These are phyloP conservation scores for Leptopterna dolabrata DNA, from an alignment of 2,888 invertebrate genomes.

Conservation along the genomic window DNA sequence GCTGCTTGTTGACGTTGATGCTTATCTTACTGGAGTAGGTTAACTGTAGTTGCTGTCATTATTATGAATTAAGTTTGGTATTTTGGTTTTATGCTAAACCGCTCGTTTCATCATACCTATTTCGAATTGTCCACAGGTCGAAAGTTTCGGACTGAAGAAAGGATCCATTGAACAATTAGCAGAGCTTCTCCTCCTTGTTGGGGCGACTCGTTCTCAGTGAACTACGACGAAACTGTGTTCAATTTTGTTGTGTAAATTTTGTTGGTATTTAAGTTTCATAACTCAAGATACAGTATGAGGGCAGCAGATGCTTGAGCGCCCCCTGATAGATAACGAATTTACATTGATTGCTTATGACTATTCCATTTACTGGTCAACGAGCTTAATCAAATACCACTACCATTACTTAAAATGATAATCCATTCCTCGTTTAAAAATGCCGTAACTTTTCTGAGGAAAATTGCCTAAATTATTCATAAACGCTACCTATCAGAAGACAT, in stretches of 20 bases:
- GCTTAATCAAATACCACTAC: no score
- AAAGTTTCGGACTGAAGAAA: slow-evolving; percentile 71
- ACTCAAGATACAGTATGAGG: no score
- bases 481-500: no score
- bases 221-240: neutral
- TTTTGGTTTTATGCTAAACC: slow-evolving; percentile 40
- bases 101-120: neutral
- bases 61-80: neutral
- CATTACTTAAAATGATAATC: no score
- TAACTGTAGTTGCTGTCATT: neutral
- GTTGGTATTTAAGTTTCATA: no score
- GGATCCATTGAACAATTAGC: slow-evolving; percentile 72
- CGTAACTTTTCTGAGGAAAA: no score
- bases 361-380: no score
- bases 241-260: neutral
- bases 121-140: slow-evolving; percentile 69
- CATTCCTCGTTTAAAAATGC: no score
- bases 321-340: no score
- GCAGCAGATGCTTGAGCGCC: no score
- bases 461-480: no score
- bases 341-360: no score
- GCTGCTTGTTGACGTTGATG: slow-evolving; percentile 84
- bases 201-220: slow-evolving; percentile 65
- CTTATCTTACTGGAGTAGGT: slow-evolving; percentile 75
- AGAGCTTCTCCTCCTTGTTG: slow-evolving; percentile 74